These are phyloP conservation scores for Danio aesculapii DNA, from an alignment of 2,797 vertebrate species.

Conservation along the genomic window DNA sequence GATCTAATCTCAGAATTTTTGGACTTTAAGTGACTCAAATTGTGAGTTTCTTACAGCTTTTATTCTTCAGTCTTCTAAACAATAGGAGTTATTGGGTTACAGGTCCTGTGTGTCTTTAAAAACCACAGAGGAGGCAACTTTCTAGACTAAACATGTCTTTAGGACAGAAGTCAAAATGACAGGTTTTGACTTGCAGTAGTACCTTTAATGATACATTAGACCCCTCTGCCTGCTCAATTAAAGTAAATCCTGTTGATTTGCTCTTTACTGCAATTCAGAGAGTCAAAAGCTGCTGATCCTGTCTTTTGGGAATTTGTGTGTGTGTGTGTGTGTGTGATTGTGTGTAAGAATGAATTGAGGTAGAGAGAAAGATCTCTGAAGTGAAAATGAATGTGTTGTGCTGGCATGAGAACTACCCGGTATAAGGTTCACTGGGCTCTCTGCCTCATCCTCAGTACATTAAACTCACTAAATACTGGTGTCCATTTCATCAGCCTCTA, in stretches of 20 bases:
- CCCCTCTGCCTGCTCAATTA: neutral
- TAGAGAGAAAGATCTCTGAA: neutral
- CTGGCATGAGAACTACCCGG: conserved; percentile 55
- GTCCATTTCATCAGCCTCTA: conserved; percentile 55
- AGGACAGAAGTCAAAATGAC: conserved; percentile 3
- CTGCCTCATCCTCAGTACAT: conserved; percentile 38
- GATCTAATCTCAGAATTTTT: neutral
- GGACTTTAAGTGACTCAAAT: neutral
- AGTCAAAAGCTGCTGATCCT: conserved; percentile 69
- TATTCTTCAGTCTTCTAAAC: neutral
- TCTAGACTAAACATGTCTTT: neutral
- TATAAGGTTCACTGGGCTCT: conserved; percentile 75
- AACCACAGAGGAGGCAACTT: neutral
- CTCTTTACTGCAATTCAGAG: conserved; percentile 29
- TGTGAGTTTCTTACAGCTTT: neutral
- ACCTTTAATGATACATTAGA: conserved; percentile 15
- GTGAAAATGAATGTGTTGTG: conserved; percentile 31
- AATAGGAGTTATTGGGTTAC: neutral
- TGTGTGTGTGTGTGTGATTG: conserved; percentile 14
- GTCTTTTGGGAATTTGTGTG: conserved; percentile 45
- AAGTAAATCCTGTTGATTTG: neutral
- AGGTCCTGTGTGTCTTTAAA: neutral
- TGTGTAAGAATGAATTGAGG: conserved; percentile 11
- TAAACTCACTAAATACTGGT: conserved; percentile 41
- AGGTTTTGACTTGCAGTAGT: neutral